These are phyloP conservation scores for Corythornis madagascariensis DNA, from an alignment of 2,113 vertebrate genomes.

Conservation along the genomic window DNA sequence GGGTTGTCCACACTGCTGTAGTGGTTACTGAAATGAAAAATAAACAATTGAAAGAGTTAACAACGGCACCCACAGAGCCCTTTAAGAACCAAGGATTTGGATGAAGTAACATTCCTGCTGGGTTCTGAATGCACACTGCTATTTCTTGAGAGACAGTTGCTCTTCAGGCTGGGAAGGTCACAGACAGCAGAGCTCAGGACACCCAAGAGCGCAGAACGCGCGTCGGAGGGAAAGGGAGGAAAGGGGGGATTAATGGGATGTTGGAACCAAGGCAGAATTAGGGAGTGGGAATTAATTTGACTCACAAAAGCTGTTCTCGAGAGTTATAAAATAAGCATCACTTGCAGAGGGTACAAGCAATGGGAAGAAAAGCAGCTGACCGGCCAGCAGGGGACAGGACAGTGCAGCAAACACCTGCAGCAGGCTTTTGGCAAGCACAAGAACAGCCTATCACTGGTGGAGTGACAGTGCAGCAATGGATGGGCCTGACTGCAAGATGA, in stretches of 20 bases:
- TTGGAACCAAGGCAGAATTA: background rate
- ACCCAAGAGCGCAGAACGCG: background rate
- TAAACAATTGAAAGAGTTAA: slow-evolving; percentile 66
- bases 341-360: slow-evolving; percentile 21
- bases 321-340: background rate
- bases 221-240: background rate
- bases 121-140: background rate
- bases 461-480: background rate
- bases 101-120: slow-evolving; percentile 20
- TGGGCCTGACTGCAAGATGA: background rate
- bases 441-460: background rate
- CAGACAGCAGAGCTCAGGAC: background rate
- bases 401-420: background rate
- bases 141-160: background rate
- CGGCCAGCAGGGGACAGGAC: background rate
- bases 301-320: slow-evolving; percentile 22
- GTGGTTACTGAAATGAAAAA: slow-evolving; percentile 69
- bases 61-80: slow-evolving; percentile 26
- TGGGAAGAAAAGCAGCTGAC: slow-evolving; percentile 9
- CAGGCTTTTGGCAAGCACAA: background rate
- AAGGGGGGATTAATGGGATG: background rate
- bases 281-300: background rate
- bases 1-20: slow-evolving; percentile 66
- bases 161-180: background rate
- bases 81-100: slow-evolving; percentile 34